Evolutionary conservation across 2,113 vertebrate species (phyloP), one percentile per base, ranked within the genome.

Genomic region (Lagopus leucura): DNA sequence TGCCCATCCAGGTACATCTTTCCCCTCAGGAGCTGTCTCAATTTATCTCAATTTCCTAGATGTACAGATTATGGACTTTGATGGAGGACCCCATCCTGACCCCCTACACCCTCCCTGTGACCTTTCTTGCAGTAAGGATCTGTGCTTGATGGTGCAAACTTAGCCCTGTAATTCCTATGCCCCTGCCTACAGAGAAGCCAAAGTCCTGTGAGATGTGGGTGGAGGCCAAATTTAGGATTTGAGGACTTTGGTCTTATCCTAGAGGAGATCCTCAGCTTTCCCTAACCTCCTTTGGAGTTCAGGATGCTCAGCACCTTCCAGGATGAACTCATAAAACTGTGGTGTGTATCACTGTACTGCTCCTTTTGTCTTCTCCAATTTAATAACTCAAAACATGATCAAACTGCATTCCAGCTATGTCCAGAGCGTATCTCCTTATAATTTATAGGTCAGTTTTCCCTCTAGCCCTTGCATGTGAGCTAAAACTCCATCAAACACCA

Each of bases 401-500:
- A 71, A 63, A 22, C 30, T 58, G 5, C 40, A 32, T 77, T 86
- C 73, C 77, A 94, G 55, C 24, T 71, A 61, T 47, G 32, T 72
- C 20, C 58, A 86, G 13, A 4, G 69, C 25, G 42, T 57, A 24
- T 65, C 50, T 82, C 18, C 38, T 6, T 66, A 8, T 83, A 76
- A 93, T 88, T 95, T 92, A 83, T 70, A 80, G 30, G 61, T 84
- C 52, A 42, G 16, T 64, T 96, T 91, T 88, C 54, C 36, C 70
- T 60, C n/a, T 42, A 88, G 43, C 64, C 38, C 45, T 91, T 80
- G 43, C 25, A 54, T 89, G 80, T 69, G 58, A 92, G 90, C 76
- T 95, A 78, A 92, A 95, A 90, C 38, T 66, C 63, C 77, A 65
- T 8, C 10, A 25, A 82, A 90, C 66, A 82, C 40, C 75, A 57